phyloP scores from a whole-genome alignment of 2,113 vertebrate species.

The Gallinago undulata region DNA sequence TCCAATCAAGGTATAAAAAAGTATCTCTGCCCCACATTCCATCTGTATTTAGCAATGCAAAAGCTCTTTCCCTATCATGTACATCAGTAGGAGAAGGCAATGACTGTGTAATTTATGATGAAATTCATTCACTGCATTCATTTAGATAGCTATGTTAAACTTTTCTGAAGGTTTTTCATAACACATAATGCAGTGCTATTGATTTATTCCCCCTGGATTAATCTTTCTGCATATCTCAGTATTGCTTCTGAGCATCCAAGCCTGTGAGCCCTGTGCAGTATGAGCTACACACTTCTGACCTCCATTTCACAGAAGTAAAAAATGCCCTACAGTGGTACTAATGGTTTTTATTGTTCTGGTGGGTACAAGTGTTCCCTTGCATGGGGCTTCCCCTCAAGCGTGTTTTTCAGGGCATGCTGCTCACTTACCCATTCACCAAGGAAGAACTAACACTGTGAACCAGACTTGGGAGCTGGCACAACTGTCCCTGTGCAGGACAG shows the following conservation, averaged over 20 bases:
- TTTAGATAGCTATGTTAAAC: slow-evolving; percentile 1
- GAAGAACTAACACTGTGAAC: not conserved
- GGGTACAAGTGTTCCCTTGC: not conserved
- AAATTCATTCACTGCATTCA: not conserved
- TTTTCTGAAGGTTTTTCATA: not conserved
- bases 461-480: not conserved
- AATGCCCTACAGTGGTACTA: not conserved
- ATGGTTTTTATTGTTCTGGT: not conserved
- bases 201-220: not conserved
- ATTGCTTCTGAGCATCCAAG: not conserved
- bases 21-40: not conserved
- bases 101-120: not conserved
- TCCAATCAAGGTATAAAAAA: not conserved
- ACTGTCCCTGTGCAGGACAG: rapidly evolving
- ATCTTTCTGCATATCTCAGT: not conserved
- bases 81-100: not conserved
- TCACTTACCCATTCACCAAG: not conserved
- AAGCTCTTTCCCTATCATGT: not conserved
- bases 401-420: not conserved
- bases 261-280: not conserved
- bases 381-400: not conserved
- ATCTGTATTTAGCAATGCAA: not conserved
- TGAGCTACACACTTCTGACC: not conserved
- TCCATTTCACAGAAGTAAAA: not conserved
- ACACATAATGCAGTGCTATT: not conserved